A percentile compares a stretch with the other conserved stretches of the same genome.
Conservation (phyloP, 2,888 invertebrate genomes). For the Dilophus febrilis region DNA sequence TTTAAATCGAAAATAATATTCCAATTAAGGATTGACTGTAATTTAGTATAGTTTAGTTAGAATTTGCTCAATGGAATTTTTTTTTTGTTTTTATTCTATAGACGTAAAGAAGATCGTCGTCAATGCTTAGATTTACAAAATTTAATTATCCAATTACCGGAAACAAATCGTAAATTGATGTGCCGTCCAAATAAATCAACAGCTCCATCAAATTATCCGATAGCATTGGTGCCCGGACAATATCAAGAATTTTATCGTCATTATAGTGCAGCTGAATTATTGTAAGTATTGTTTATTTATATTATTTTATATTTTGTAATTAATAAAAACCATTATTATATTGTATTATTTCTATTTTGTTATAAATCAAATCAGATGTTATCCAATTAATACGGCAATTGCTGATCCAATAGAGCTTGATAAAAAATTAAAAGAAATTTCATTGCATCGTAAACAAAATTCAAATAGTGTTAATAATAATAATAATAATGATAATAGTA, state of each 20-base stretch:
- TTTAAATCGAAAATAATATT: too few species aligned
- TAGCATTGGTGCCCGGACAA: slow-evolving; percentile 92
- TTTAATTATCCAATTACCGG: slow-evolving; percentile 65
- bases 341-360: background rate
- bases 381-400: slow-evolving; percentile 82
- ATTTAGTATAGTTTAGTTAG: too few species aligned
- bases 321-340: slow-evolving; percentile 3
- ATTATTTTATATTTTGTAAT: slow-evolving; percentile 2
- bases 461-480: too few species aligned
- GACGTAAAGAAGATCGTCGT: slow-evolving; percentile 52
- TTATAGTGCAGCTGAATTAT: slow-evolving; percentile 67
- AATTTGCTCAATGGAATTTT: slow-evolving; percentile 4
- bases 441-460: slow-evolving; percentile 1
- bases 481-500: slow-evolving; percentile 22
- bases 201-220: slow-evolving; percentile 58
- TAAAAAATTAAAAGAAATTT: slow-evolving; percentile 8
- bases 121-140: slow-evolving; percentile 88
- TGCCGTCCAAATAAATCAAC: slow-evolving; percentile 18
- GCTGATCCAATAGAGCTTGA: slow-evolving; percentile 21
- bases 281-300: slow-evolving; percentile 27
- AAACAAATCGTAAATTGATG: slow-evolving; percentile 29
- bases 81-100: slow-evolving; percentile 5
- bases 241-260: slow-evolving; percentile 70
- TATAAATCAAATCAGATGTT: slow-evolving; percentile 61
- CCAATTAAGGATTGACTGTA: too few species aligned